These are phyloP conservation scores for Petrocephalus schoutedeni DNA, from an alignment of 2,797 vertebrate genomes.

Conservation along the genomic window DNA sequence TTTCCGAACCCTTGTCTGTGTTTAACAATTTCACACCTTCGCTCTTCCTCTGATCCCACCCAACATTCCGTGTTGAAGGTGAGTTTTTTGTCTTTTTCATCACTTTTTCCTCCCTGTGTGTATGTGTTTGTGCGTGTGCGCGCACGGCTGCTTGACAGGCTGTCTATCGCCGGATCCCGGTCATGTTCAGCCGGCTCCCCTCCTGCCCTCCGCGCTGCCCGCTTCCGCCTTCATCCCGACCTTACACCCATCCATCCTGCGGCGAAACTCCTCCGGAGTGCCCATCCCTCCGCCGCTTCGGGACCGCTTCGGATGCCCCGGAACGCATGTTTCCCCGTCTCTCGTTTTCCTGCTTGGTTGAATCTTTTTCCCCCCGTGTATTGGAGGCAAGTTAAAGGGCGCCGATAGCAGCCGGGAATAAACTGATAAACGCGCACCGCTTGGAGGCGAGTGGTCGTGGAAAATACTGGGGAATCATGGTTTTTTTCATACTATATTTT, in stretches of 20 bases:
- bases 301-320: not conserved
- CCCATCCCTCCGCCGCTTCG: not conserved
- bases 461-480: not conserved
- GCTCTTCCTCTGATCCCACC: constrained; percentile 51
- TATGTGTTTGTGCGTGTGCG: constrained; percentile 23
- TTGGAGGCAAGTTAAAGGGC: not conserved
- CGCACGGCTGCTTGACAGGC: not conserved
- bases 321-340: not conserved
- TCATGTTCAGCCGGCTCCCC: not conserved
- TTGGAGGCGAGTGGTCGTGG: not conserved
- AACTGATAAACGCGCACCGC: not conserved
- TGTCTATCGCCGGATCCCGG: constrained; percentile 12
- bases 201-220: constrained; percentile 25
- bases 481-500: not conserved
- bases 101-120: constrained; percentile 45
- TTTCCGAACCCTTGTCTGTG: constrained; percentile 49
- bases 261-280: not conserved
- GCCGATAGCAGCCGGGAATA: not conserved
- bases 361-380: not conserved
- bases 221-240: constrained; percentile 43
- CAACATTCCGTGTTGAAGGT: constrained; percentile 56
- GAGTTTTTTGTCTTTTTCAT: constrained; percentile 57
- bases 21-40: constrained; percentile 49
- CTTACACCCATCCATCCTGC: constrained; percentile 26
- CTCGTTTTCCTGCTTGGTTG: not conserved